These are phyloP conservation scores for Tuta absoluta DNA, from an alignment of 2,888 invertebrate species.

Conservation along the genomic window DNA sequence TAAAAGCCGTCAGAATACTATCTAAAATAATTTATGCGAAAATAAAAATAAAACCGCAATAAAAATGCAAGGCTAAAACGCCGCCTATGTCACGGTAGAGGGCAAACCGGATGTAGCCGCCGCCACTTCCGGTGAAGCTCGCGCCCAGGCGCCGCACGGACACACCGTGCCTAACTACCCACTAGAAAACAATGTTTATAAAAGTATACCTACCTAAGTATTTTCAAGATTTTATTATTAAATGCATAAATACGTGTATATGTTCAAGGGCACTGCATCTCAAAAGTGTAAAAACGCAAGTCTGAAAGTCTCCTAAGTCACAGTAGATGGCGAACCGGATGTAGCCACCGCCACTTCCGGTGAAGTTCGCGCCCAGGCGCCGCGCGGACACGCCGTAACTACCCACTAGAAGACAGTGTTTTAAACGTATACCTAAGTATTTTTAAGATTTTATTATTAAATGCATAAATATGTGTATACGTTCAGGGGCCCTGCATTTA, in stretches of 20 bases:
- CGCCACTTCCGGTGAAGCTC: slow-evolving; percentile 73
- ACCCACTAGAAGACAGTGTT: slow-evolving; percentile 39
- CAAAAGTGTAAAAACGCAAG: slow-evolving; percentile 7
- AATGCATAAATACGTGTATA: too few relatives aligned
- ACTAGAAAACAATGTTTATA: too few relatives aligned
- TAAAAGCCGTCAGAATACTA: too few relatives aligned
- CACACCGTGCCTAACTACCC: slow-evolving; percentile 59
- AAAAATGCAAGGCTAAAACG: slow-evolving; percentile 12
- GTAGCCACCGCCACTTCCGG: slow-evolving; percentile 74
- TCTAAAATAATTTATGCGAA: too few relatives aligned
- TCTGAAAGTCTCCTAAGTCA: not conserved
- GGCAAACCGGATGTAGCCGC: slow-evolving; percentile 67
- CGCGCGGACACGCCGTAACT: slow-evolving; percentile 67
- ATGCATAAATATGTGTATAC: too few relatives aligned
- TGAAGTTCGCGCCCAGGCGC: slow-evolving; percentile 73
- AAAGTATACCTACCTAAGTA: too few relatives aligned
- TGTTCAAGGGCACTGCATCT: too few relatives aligned
- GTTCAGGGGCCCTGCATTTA: too few relatives aligned
- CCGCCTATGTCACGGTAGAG: not conserved
- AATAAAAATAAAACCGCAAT: slow-evolving; percentile 4
- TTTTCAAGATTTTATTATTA: too few relatives aligned
- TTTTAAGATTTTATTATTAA: too few relatives aligned
- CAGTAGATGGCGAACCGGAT: slow-evolving; percentile 55
- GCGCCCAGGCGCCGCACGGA: slow-evolving; percentile 74
- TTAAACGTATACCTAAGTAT: too few relatives aligned